These are phyloP conservation scores for Amniataba percoides DNA, from an alignment of 2,797 vertebrate genomes.

Conservation along the genomic window DNA sequence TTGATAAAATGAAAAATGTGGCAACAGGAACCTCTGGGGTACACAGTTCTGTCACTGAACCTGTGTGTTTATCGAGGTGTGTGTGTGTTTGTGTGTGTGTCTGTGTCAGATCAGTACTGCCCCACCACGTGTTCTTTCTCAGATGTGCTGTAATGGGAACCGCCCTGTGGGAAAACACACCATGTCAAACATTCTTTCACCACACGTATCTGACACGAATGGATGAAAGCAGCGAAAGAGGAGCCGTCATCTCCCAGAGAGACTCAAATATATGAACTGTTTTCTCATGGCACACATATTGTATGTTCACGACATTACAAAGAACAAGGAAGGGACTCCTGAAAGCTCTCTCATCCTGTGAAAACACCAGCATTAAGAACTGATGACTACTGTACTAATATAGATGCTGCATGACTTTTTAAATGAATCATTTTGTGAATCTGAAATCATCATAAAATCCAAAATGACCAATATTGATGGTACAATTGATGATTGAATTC, in stretches of 20 bases:
- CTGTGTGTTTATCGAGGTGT: constrained; percentile 30
- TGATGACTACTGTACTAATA: background rate
- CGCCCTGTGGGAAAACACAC: constrained; percentile 52
- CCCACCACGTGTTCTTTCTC: constrained; percentile 19
- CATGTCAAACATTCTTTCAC: constrained; percentile 38
- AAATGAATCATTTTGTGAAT: background rate
- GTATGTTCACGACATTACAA: background rate
- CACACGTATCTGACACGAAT: constrained; percentile 20
- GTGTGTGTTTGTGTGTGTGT: constrained; percentile 18
- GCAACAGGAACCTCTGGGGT: constrained; percentile 72
- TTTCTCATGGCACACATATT: background rate
- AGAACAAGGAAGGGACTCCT: background rate
- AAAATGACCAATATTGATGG: too few relatives aligned
- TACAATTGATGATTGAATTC: too few relatives aligned
- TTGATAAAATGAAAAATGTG: constrained; percentile 77
- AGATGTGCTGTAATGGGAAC: constrained; percentile 47
- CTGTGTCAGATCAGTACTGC: constrained; percentile 30
- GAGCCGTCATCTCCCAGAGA: constrained; percentile 25
- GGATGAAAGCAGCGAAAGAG: constrained; percentile 39
- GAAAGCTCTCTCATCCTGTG: background rate
- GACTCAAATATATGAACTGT: constrained; percentile 12
- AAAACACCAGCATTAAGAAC: background rate
- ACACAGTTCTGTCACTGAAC: constrained; percentile 49
- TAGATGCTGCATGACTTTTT: background rate
- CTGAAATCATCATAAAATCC: background rate